These are phyloP conservation scores for Phocoena phocoena DNA, from an alignment of 2,113 vertebrate species.

Conservation along the genomic window DNA sequence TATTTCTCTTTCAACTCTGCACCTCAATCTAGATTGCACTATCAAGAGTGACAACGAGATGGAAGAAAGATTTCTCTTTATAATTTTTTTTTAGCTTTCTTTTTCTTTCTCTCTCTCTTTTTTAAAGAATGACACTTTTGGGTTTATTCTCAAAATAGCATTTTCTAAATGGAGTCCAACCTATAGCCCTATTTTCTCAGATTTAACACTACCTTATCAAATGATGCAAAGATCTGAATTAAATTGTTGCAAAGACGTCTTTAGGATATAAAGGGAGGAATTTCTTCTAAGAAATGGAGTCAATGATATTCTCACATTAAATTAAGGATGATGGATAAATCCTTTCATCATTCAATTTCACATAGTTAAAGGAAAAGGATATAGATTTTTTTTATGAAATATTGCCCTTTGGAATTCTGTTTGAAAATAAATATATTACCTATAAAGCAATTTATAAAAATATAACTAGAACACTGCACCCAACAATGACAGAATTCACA, in stretches of 20 bases:
- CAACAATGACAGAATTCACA: not conserved
- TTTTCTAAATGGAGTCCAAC: not conserved
- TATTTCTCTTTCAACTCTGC: not conserved
- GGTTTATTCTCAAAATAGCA: slow-evolving; percentile 6
- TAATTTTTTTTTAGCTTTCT: not conserved
- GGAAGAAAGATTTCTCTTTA: not conserved
- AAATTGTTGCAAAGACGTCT: not conserved
- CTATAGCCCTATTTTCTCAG: not conserved
- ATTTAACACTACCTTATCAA: not conserved
- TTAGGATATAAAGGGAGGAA: not conserved
- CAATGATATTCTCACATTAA: not conserved
- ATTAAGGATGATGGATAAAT: not conserved
- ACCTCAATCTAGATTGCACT: not conserved
- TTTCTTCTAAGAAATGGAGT: not conserved
- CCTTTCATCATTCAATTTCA: not conserved
- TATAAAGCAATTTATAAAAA: not conserved
- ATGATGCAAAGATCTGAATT: not conserved
- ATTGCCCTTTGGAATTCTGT: not conserved
- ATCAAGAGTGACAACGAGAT: not conserved
- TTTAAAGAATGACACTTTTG: not conserved
- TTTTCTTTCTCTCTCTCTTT: not conserved
- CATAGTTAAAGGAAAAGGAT: not conserved
- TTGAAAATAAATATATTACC: not conserved
- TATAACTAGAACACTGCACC: not conserved
- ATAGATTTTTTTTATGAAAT: not conserved